A percentile compares a stretch with the other conserved stretches of the same genome.
These are phyloP conservation scores for Rutilus rutilus DNA, from an alignment of 2,113 vertebrate genomes.

Conservation along the genomic window DNA sequence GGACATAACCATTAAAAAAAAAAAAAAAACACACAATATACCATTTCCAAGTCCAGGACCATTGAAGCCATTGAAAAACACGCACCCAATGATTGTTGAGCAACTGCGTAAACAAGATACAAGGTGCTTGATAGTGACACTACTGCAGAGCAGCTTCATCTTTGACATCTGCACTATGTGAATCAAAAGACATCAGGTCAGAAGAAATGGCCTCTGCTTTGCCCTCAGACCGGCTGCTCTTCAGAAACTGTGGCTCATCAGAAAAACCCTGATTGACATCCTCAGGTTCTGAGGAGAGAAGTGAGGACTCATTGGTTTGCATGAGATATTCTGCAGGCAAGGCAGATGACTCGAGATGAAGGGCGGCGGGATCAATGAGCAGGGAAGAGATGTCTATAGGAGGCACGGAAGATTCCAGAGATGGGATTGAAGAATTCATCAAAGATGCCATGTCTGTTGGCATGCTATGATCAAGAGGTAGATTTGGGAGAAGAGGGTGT, in stretches of 20 bases:
- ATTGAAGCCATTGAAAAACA: neutral
- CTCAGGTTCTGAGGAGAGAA: slow-evolving; percentile 20
- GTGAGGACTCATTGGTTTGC: slow-evolving; percentile 47
- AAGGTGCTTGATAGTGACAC: slow-evolving; percentile 7
- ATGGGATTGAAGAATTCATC: slow-evolving; percentile 37
- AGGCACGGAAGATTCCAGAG: slow-evolving; percentile 51
- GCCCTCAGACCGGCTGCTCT: slow-evolving; percentile 19
- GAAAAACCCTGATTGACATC: slow-evolving; percentile 15
- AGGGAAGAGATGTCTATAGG: slow-evolving; percentile 48
- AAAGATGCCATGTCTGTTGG: neutral
- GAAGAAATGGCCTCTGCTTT: neutral
- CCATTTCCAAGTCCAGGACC: neutral
- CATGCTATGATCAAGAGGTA: neutral
- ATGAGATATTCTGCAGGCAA: slow-evolving; percentile 3
- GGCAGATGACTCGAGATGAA: slow-evolving; percentile 38
- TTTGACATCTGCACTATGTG: slow-evolving; percentile 16
- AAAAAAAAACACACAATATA: neutral
- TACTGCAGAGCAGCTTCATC: slow-evolving; percentile 39
- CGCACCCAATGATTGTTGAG: neutral
- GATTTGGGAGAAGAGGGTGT: neutral
- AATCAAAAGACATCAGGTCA: slow-evolving; percentile 22
- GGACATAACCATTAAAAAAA: neutral
- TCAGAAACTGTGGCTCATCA: neutral
- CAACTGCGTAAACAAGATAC: slow-evolving; percentile 23
- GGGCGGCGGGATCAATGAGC: slow-evolving; percentile 24